Evolutionary conservation across 2,888 invertebrate genomes (phyloP).

Genomic region (Carpatolechia fugitivella): DNA sequence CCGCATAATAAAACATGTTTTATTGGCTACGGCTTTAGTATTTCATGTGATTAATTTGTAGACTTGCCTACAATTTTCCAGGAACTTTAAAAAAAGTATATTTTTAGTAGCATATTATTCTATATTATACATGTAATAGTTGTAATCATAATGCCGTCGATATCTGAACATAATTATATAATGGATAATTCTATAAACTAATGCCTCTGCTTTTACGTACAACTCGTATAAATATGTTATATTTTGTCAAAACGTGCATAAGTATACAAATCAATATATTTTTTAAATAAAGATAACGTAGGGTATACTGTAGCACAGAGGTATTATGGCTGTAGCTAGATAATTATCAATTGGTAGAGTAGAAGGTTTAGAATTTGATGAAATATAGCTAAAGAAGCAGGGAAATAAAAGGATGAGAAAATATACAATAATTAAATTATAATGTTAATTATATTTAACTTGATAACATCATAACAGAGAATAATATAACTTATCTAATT

Average conservation of each 20-base stretch:
- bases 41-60: too few species aligned
- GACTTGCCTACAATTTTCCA: too few species aligned
- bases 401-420: too few species aligned
- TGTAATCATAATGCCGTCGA: background rate
- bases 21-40: too few species aligned
- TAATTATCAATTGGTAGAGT: conserved; percentile 22
- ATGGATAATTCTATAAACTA: background rate
- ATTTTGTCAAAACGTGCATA: conserved; percentile 41
- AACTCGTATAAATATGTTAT: conserved; percentile 36
- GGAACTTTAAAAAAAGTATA: too few species aligned
- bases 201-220: conserved; percentile 45
- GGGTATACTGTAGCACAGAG: conserved; percentile 39
- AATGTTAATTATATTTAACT: background rate
- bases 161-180: background rate
- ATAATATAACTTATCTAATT: too few species aligned
- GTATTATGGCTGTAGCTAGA: conserved; percentile 42
- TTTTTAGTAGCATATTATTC: background rate
- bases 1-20: too few species aligned
- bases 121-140: background rate
- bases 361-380: background rate
- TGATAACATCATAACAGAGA: too few species aligned
- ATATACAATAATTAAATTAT: background rate
- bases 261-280: conserved; percentile 56
- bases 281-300: conserved; percentile 53
- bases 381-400: background rate